phyloP scores from a whole-genome alignment of 2,113 vertebrate species.

The Sturnira hondurensis region DNA sequence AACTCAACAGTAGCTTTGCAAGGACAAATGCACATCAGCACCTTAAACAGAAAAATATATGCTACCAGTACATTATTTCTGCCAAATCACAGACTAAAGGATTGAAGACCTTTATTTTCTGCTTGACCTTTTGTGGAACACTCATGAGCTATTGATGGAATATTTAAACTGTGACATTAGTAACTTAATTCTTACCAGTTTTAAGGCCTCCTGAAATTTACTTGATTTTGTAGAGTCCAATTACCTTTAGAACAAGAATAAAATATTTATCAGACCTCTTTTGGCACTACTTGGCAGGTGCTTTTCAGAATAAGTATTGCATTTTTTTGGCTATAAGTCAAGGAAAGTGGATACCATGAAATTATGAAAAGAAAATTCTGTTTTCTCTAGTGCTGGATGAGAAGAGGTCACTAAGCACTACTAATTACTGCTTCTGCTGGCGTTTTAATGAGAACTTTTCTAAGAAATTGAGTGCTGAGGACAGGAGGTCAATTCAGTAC shows the following conservation, averaged over 20 bases:
- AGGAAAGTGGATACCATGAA: slow-evolving; percentile 10
- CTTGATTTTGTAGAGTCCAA: slow-evolving; percentile 46
- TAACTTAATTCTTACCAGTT: slow-evolving; percentile 42
- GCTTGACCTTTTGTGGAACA: slow-evolving; percentile 44
- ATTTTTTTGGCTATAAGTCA: background rate
- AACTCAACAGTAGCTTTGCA: background rate
- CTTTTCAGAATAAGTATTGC: background rate
- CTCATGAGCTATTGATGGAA: slow-evolving; percentile 32
- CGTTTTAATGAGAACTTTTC: slow-evolving; percentile 12
- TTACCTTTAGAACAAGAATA: slow-evolving; percentile 43
- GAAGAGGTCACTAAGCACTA: background rate
- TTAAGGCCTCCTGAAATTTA: slow-evolving; percentile 36
- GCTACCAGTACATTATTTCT: background rate
- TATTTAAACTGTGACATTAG: slow-evolving; percentile 42
- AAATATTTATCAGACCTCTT: slow-evolving; percentile 41
- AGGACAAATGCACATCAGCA: background rate
- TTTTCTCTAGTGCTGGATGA: background rate
- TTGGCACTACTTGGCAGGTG: slow-evolving; percentile 4
- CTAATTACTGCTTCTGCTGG: background rate
- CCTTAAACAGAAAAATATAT: background rate
- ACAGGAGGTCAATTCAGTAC: background rate
- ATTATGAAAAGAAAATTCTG: slow-evolving; percentile 42
- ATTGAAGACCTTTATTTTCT: slow-evolving; percentile 38
- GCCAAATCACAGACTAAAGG: background rate
- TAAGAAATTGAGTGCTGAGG: background rate